Percentiles rank a stretch among this genome's conserved stretches.
Evolutionary conservation across 2,113 vertebrate genomes (phyloP).

Genomic region (Pseudorhombus dupliciocellatus): DNA sequence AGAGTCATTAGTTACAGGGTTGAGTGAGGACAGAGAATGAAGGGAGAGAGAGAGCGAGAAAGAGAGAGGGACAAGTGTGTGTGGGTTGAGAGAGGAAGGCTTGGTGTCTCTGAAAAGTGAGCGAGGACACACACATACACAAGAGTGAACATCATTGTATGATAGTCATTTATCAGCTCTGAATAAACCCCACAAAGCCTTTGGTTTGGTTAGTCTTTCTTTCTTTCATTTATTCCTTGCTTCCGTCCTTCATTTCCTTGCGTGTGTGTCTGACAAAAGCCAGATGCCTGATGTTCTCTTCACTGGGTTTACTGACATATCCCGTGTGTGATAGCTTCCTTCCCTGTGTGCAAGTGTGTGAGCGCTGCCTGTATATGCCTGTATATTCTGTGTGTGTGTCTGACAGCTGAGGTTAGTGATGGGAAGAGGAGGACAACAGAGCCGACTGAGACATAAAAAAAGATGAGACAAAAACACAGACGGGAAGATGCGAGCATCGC

Average conservation of each 20-base stretch:
- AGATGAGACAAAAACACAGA: slow-evolving; percentile 50
- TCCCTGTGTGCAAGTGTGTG: not conserved
- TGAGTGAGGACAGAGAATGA: slow-evolving; percentile 57
- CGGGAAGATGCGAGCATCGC: slow-evolving; percentile 30
- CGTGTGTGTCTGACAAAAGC: slow-evolving; percentile 37
- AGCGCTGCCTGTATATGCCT: slow-evolving; percentile 3
- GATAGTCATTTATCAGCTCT: slow-evolving; percentile 42
- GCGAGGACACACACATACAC: slow-evolving; percentile 22
- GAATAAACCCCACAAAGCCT: slow-evolving; percentile 30
- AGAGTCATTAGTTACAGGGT: slow-evolving; percentile 67
- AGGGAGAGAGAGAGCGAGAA: slow-evolving; percentile 8
- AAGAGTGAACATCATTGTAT: slow-evolving; percentile 26
- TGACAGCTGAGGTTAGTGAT: slow-evolving; percentile 53
- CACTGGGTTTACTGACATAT: slow-evolving; percentile 39
- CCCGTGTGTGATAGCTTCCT: slow-evolving; percentile 7
- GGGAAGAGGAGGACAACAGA: slow-evolving; percentile 32
- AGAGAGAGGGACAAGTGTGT: slow-evolving; percentile 1
- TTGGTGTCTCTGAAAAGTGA: slow-evolving; percentile 13
- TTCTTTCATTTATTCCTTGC: not conserved
- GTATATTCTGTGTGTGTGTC: slow-evolving; percentile 14
- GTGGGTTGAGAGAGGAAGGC: slow-evolving; percentile 17
- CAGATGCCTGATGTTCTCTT: slow-evolving; percentile 45
- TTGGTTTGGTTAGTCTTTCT: slow-evolving; percentile 1
- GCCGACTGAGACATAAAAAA: slow-evolving; percentile 41
- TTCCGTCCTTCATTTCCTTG: not conserved